A percentile compares a stretch with the other conserved stretches of the same genome.
phyloP scores from a whole-genome alignment of 2,113 vertebrate species.

The Ornithorhynchus anatinus region DNA sequence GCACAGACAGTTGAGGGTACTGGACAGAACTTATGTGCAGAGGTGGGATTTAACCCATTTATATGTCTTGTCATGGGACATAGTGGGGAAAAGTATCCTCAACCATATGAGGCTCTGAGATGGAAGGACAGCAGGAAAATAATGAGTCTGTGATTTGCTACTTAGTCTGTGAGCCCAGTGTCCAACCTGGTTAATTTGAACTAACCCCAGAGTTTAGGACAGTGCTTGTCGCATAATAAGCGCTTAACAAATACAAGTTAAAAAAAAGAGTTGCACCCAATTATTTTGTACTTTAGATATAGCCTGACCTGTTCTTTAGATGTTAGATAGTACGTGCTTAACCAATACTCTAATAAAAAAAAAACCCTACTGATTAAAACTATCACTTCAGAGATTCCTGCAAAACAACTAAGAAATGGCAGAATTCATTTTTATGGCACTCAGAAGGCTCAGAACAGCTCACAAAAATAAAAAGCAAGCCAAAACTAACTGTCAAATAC shows the following conservation, averaged over 20 bases:
- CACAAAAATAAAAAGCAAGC: background rate
- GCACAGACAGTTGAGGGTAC: background rate
- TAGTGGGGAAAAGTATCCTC: background rate
- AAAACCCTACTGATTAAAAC: background rate
- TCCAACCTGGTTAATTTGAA: too few relatives aligned
- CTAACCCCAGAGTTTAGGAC: too few relatives aligned
- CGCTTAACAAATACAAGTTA: too few relatives aligned
- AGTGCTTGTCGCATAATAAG: too few relatives aligned
- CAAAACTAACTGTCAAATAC: background rate
- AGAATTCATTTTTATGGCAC: conserved; percentile 1
- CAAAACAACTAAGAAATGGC: background rate
- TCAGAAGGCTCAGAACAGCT: background rate
- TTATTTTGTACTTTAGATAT: too few relatives aligned
- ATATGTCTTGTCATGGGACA: background rate
- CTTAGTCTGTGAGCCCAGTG: too few relatives aligned
- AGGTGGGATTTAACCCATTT: background rate
- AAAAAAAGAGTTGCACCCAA: too few relatives aligned
- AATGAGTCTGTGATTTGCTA: too few relatives aligned
- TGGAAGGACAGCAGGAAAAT: too few relatives aligned
- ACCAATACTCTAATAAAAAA: too few relatives aligned
- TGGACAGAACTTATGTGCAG: background rate
- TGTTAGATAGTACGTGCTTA: too few relatives aligned
- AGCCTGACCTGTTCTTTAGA: too few relatives aligned
- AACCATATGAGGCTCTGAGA: background rate
- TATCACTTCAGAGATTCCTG: background rate